Evolutionary conservation across 2,797 vertebrate species (phyloP), one percentile per base, ranked within the genome.

Genomic region (Clarias laeviceps): DNA sequence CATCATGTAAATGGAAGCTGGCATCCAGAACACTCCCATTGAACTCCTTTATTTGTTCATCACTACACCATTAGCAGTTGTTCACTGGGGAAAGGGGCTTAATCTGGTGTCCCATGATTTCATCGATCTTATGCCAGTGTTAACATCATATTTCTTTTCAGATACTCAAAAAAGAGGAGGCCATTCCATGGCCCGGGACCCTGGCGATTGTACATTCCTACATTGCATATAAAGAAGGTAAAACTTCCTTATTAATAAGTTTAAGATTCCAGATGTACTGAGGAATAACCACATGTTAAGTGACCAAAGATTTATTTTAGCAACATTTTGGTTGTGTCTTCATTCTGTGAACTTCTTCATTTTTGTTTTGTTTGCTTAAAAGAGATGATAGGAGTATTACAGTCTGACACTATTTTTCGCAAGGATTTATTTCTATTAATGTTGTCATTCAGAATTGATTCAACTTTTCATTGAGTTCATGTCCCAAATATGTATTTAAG

Each of bases 141-240:
- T 92, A 90, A 91, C 87, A 86, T 65, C 91, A 89, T 86, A 86
- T 93, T 87, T 90, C 87, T 90, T 90, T 91, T 40, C 93, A 99
- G 98, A 99, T 99, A 95, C 94, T 99, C 91, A 99, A 99, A 91
- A 99, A 99, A 90, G 98, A 99, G 93, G 98, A 99, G 95, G 98
- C 98, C 92, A 97, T 99, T 88, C 98, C 98, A 4, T 99, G 98
- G 98, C 98, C 98, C 2, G 98, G 98, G 66, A 99, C 98, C 72
- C 94, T 99, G 95, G 98, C 98, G 89, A 99, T 99, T 73, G 98
- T 99, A 91, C 98, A 99, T 96, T 99, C 98, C 89, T 99, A 99
- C 94, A 99, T 99, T 82, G 98, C 98, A 61, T 99, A 99, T 95
- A 99, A 99, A 97, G 97, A 98, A 97, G 98, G 98, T 99, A 95